Base-by-base conservation (phyloP, 2,888 invertebrate genomes). In the Barypeithes pellucidus region DNA sequence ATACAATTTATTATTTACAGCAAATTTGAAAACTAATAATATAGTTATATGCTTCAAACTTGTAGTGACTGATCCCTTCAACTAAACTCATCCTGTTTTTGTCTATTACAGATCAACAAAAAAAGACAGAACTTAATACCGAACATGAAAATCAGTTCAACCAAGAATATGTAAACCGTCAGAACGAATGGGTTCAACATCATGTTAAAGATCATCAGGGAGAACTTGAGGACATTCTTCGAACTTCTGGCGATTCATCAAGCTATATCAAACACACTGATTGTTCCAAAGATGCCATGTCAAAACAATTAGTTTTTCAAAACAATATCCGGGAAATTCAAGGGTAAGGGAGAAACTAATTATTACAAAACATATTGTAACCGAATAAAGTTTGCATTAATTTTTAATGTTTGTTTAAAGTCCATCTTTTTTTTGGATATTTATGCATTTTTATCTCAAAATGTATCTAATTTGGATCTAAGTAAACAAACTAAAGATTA, bases 301-400 rank as follows among this genome's bases (percentile, higher is more conserved):
- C 39, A 2, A 62, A 29, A 29, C 62, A 62, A 16, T 22, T 62
- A 14, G 5, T 45, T 7, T 16, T 9, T 29, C 43, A 62, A 29
- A 62, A 5, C 8, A 14, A 41, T 18, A 65, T 59, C 11, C 29
- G 59, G 18, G 67, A 67, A 54, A 41, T 59, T 18, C 59, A 67
- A 29, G 14, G 59, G 67, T 67, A 52, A 63, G 29, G 7, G 7
- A 8, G 0, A 62, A 11, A 39, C 2, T 11, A 39, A 11, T 39
- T 39, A 39, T 39, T 39, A 39, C 12, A 11, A 33, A 33, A 5
- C 33, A 5, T 33, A 33, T 5, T 33, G 33, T 33, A 8, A 33
- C 33, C 33, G 8, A 33, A 5, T 4, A 33, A 33, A 33, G 8
- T 8, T 5, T 5, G 8, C 5, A 4, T 33, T 8, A 33, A 33